Base-by-base conservation (phyloP, 1,140 invertebrate species). In the Cotesia typhae region DNA sequence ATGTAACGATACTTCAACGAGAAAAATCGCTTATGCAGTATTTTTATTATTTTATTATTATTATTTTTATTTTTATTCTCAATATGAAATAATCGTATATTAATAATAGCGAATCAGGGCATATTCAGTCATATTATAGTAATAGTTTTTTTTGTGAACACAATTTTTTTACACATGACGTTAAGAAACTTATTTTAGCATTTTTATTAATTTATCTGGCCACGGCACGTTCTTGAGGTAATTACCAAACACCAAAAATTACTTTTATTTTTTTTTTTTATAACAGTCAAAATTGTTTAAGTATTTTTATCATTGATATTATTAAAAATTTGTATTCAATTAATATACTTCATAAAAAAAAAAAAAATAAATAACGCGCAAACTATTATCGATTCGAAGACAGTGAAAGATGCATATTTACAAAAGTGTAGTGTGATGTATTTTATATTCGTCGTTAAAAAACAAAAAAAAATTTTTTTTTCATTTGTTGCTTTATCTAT, bases 131-230 rank as follows among this genome's bases (percentile, higher is more conserved):
- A 80, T 87, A 85, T 85, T 86, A 83, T 86, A 86, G 82, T 84
- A 86, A 85, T 47, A 47, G 41, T 85, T 83, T 85, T 82, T 77
- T 68, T 85, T 85, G 80, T 87, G 85, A 87, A 87, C 86, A 87
- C 85, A 87, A 87, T 87, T 80, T 86, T 86, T 87, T 87, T 86
- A 86, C 82, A 85, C 78, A 83, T 85, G 84, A 86, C 84, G 81
- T 86, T 85, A 87, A 85, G 85, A 86, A 87, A 86, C 83, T 86
- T 87, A 87, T 80, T 79, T 84, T 86, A 86, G 28, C 28, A 28
- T 28, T 28, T 28, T 28, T 76, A 80, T 81, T 80, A 80, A 80
- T 84, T 86, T 85, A 73, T 81, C 81, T 82, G 78, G 80, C 78
- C 79, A 79, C 78, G 80, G 81, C 82, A 83, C 80, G 81, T 83